Base-by-base conservation (phyloP, 2,888 invertebrate genomes). In the Pristionchus arcanus region DNA sequence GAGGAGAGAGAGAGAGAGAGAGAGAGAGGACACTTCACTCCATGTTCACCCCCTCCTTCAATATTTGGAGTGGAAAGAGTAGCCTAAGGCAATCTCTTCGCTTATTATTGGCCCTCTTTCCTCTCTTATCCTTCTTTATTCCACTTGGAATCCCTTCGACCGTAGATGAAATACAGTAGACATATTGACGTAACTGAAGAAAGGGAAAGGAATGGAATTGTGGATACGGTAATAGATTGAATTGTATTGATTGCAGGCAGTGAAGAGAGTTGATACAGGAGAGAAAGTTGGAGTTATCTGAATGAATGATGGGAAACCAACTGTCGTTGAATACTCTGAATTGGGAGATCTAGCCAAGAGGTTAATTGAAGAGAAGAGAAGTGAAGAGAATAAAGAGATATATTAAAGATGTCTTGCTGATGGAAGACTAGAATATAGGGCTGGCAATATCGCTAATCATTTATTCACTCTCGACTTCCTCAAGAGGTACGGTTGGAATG, bases 381-480 rank as follows among this genome's bases (percentile, higher is more conserved):
- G 7, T 11, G 25, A n/a, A n/a, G 13, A 28, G 49, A 49, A 49
- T 21, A 77, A 21, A 55, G 31, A 25, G 59, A 25, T n/a, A 16
- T 15, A 68, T 87, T 84, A 19, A 25, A 88, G 87, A 74, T 53
- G 28, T 42, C 91, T 93, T 49, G 59, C 90, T 15, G 93, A 95
- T 88, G 97, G 97, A 0, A 96, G 97, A 87, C 96, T 99, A 0
- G 97, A 97, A 0, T 99, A 98, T 95, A 97, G 97, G 90, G 98
- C 98, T 1, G 99, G 98, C 1, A 99, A 98, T 95, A 99, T 99
- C 92, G 99, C 99, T 95, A 99, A 99, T 95, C 99, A 99, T 95
- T 98, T 98, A 95, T 99, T 99, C 96, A 97, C 97, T 0, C 96
- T 97, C 0, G 97, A 97, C 90, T 99, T 99, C 95, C 96, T 99